Base-by-base conservation (phyloP, 2,797 vertebrate genomes). In the Rhincodon typus region DNA sequence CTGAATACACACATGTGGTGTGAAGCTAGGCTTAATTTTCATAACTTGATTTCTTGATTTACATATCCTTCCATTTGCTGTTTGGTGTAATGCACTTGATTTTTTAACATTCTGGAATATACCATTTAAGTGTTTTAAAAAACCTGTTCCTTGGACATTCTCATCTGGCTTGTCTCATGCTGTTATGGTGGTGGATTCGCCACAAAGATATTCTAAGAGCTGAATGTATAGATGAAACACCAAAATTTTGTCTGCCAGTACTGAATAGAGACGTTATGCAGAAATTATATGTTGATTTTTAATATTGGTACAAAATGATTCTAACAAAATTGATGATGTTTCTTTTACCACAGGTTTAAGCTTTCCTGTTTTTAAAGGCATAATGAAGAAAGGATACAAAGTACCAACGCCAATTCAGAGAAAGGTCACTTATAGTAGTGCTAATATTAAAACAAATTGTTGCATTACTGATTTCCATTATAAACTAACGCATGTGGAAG, bases 331-430 rank as follows among this genome's bases (percentile, higher is more conserved):
- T 82, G 30, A 95, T 7, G 95, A 95, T 10, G 95, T 66, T 53
- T 82, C 6, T 95, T 0, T 96, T 96, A 79, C 97, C 96, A 69
- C 96, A 99, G 99, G 99, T 96, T 97, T 99, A 96, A 98, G 99
- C 96, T 99, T 98, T 96, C 98, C 99, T 0, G 98, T 99, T 0
- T 99, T 97, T 97, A 99, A 98, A 97, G 99, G 99, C 6, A 96
- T 99, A 96, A 99, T 99, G 98, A 99, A 98, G 97, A 99, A 99
- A 96, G 99, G 99, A 70, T 99, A 99, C 97, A 99, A 99, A 97
- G 98, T 99, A 95, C 99, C 99, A 0, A 99, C 99, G 0, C 99
- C 99, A 6, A 99, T 99, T 96, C 99, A 99, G 97, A 98, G 99
- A 97, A 99, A 98, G 98, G 99, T 99, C 96, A 96, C 96, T 4